phyloP scores from a whole-genome alignment of 37 sponge, comb jelly and placozoan species.

The Oopsacas minuta region DNA sequence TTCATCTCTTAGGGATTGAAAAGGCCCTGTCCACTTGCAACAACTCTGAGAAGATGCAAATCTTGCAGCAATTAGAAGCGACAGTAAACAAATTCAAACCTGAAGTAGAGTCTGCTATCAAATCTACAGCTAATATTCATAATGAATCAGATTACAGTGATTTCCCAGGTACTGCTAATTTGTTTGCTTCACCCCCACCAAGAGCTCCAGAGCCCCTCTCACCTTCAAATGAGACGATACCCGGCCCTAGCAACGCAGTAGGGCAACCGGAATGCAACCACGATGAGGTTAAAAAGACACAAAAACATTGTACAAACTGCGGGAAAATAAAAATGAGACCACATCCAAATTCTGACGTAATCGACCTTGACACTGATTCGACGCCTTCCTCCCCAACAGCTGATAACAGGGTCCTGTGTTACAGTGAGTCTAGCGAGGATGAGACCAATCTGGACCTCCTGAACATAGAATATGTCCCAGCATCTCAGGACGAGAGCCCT shows the following conservation, averaged over 20 bases:
- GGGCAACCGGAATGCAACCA: neutral
- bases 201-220: neutral
- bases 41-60: neutral
- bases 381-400: neutral
- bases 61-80: neutral
- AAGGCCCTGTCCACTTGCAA: neutral
- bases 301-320: neutral
- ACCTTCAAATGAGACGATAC: neutral
- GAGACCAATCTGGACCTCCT: neutral
- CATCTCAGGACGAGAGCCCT: neutral
- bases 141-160: neutral
- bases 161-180: neutral
- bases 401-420: neutral
- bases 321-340: neutral
- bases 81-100: neutral
- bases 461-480: neutral
- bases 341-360: neutral
- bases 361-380: neutral
- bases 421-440: neutral
- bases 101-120: neutral
- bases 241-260: neutral
- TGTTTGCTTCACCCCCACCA: neutral
- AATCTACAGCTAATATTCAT: neutral
- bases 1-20: neutral
- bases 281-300: neutral